phyloP scores from a whole-genome alignment of 2,113 vertebrate species.

The Ursus arctos region DNA sequence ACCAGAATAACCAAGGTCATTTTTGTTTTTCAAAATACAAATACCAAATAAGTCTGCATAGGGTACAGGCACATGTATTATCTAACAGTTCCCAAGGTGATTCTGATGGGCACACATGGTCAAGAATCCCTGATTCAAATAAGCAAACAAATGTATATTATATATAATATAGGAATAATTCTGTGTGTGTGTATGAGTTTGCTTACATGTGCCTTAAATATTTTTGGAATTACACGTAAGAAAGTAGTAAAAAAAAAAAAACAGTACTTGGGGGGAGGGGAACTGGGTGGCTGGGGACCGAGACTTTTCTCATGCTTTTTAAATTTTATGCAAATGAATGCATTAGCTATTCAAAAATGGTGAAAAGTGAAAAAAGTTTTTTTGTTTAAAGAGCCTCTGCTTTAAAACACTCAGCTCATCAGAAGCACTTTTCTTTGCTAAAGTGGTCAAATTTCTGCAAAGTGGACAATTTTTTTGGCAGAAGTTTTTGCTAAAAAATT shows the following conservation, averaged over 20 bases:
- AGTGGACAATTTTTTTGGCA: neutral
- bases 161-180: neutral
- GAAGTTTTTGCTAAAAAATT: neutral
- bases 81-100: neutral
- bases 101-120: neutral
- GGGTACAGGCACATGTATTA: neutral
- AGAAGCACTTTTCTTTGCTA: neutral
- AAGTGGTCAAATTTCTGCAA: neutral
- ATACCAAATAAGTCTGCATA: neutral
- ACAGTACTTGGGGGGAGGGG: neutral
- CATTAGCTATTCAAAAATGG: neutral
- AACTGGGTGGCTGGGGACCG: neutral
- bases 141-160: neutral
- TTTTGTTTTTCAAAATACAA: neutral
- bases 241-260: neutral
- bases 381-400: neutral
- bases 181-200: neutral
- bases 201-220: neutral
- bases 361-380: neutral
- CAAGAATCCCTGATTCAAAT: neutral
- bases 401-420: neutral
- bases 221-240: neutral
- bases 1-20: neutral
- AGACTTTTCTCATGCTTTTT: neutral
- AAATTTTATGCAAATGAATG: neutral